Evolutionary conservation across 1,140 invertebrate species (phyloP).

Genomic region (Solenopsis fugax): DNA sequence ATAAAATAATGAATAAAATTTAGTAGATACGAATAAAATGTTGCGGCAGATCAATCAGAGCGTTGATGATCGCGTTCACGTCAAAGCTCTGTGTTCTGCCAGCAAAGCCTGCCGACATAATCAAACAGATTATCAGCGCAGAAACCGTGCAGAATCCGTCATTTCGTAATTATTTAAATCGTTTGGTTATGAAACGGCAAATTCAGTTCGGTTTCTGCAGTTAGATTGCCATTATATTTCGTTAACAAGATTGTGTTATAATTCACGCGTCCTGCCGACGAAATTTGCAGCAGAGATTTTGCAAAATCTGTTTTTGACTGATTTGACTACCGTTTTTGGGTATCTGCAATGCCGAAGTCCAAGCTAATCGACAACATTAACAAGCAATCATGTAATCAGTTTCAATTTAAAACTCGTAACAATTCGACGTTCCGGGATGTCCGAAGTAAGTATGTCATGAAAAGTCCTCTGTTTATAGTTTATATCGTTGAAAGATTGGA

Average conservation of each 20-base stretch:
- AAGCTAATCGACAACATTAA: background rate
- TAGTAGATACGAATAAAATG: background rate
- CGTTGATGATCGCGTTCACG: too few relatives aligned
- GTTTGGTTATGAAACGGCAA: background rate
- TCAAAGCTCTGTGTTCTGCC: background rate
- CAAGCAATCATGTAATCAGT: too few relatives aligned
- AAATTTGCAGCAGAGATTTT: background rate
- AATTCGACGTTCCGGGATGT: too few relatives aligned
- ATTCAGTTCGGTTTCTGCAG: background rate
- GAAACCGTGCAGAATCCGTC: background rate
- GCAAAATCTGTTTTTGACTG: background rate
- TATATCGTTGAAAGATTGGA: too few relatives aligned
- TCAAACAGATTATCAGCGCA: background rate
- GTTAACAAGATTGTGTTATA: background rate
- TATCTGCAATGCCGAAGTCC: background rate
- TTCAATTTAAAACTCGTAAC: too few relatives aligned
- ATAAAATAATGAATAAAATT: too few relatives aligned
- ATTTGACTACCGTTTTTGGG: background rate
- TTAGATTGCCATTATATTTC: background rate
- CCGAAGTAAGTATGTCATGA: too few relatives aligned
- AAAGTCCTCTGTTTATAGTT: too few relatives aligned
- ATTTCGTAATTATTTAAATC: slow-evolving; percentile 10
- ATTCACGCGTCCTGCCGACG: background rate
- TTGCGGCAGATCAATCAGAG: background rate
- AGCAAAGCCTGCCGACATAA: background rate